phyloP scores from a whole-genome alignment of 1,140 invertebrate species.

The Nasonia longicornis region DNA sequence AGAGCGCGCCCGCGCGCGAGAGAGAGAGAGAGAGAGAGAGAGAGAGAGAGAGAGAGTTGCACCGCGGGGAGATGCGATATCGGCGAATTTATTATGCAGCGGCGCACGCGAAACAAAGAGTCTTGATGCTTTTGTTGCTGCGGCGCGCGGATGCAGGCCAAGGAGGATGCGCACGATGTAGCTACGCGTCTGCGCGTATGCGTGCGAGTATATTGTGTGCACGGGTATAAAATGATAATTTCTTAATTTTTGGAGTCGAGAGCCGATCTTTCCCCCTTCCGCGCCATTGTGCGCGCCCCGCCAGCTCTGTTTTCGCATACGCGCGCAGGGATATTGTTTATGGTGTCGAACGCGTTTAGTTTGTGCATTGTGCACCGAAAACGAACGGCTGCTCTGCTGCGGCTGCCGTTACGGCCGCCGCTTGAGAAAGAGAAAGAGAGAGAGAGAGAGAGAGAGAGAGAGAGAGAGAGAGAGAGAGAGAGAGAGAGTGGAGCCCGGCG shows the following conservation, averaged over 20 bases:
- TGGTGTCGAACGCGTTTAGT: background rate
- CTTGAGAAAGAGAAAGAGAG: background rate
- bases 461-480: no score
- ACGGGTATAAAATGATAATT: constrained; percentile 38
- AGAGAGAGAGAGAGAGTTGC: background rate
- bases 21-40: no score
- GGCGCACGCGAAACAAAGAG: constrained; percentile 23
- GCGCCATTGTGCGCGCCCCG: background rate
- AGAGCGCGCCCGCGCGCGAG: background rate
- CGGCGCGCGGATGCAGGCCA: background rate
- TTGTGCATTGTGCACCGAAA: background rate
- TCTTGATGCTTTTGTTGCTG: background rate
- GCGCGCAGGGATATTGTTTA: background rate
- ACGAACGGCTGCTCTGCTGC: background rate
- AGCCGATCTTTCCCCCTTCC: background rate
- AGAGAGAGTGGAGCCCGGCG: background rate
- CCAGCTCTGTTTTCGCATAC: background rate
- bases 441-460: background rate
- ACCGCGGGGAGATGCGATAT: constrained; percentile 25
- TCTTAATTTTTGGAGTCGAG: constrained; percentile 36
- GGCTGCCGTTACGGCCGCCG: no score
- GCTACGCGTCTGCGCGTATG: no score
- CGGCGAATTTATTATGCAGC: constrained; percentile 30
- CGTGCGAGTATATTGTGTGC: background rate
- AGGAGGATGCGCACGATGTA: background rate